A percentile compares a stretch with the other conserved stretches of the same genome.
Conservation (phyloP, 2,888 invertebrate genomes). For the Venusia cambrica region DNA sequence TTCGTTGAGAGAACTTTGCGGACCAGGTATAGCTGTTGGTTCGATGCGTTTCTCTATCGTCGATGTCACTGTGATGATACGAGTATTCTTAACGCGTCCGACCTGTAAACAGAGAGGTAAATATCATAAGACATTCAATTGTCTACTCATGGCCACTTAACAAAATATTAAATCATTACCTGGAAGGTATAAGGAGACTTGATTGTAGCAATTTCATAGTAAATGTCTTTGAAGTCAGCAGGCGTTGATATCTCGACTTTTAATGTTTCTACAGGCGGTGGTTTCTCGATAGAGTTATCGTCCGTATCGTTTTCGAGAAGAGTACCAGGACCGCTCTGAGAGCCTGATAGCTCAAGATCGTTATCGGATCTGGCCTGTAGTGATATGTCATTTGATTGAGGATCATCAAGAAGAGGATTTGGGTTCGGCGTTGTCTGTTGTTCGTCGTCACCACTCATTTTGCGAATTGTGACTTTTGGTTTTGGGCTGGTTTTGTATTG, state of each 20-base stretch:
- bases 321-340: conserved; percentile 81
- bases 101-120: conserved; percentile 78
- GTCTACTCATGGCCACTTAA: conserved; percentile 3
- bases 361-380: conserved; percentile 81
- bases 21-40: conserved; percentile 74
- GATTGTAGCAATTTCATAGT: conserved; percentile 94
- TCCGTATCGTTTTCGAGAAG: conserved; percentile 83
- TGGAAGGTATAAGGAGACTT: conserved; percentile 95
- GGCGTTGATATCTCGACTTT: conserved; percentile 95
- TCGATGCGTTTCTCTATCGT: conserved; percentile 90
- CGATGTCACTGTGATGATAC: conserved; percentile 93
- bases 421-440: conserved; percentile 69
- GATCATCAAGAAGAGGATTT: conserved; percentile 65
- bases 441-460: conserved; percentile 82
- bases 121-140: conserved; percentile 3
- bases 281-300: conserved; percentile 83
- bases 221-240: conserved; percentile 90
- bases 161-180: conserved; percentile 71
- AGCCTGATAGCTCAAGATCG: conserved; percentile 88
- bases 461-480: conserved; percentile 90
- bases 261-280: conserved; percentile 87
- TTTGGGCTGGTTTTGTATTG: conserved; percentile 95
- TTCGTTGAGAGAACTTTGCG: conserved; percentile 84
- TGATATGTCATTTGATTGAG: conserved; percentile 77
- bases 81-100: conserved; percentile 91